Percentiles rank a stretch among this genome's conserved stretches.
Evolutionary conservation across 1,140 invertebrate species (phyloP).

Genomic region (Lepidurus apus): DNA sequence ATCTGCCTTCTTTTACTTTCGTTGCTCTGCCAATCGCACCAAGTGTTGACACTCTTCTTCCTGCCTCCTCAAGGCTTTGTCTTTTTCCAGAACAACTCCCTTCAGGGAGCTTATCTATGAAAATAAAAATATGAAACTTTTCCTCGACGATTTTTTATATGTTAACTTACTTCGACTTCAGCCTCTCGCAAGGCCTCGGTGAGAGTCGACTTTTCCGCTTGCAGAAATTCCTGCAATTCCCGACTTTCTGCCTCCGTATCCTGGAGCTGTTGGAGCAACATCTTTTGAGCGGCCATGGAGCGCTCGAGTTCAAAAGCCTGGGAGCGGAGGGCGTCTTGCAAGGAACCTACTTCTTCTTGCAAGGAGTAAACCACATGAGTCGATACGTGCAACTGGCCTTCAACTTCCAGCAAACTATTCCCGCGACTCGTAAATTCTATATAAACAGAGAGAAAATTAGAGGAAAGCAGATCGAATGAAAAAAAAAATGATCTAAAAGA

Average conservation of each 20-base stretch:
- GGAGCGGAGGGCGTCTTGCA: conserved; percentile 38
- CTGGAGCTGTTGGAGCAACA: conserved; percentile 61
- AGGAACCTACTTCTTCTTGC: conserved; percentile 38
- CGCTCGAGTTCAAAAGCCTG: conserved; percentile 33
- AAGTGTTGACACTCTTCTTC: conserved; percentile 71
- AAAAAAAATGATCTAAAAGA: background rate
- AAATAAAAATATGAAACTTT: background rate
- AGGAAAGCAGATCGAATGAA: background rate
- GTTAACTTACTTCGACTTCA: conserved; percentile 55
- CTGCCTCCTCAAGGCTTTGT: conserved; percentile 56
- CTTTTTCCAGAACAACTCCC: conserved; percentile 40
- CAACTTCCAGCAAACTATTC: conserved; percentile 38
- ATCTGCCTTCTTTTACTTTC: conserved; percentile 50
- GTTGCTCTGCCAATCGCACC: conserved; percentile 69
- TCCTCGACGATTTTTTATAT: background rate
- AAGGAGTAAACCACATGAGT: conserved; percentile 37
- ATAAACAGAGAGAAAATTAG: background rate
- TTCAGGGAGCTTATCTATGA: conserved; percentile 28
- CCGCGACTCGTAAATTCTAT: conserved; percentile 39
- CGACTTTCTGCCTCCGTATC: conserved; percentile 62
- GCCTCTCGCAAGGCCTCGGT: conserved; percentile 66
- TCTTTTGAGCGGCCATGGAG: conserved; percentile 36
- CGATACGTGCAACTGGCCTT: conserved; percentile 38
- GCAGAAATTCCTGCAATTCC: conserved; percentile 70
- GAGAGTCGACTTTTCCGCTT: conserved; percentile 65